These are phyloP conservation scores for Tamias sibiricus DNA, from an alignment of 2,113 vertebrate genomes.

Conservation along the genomic window DNA sequence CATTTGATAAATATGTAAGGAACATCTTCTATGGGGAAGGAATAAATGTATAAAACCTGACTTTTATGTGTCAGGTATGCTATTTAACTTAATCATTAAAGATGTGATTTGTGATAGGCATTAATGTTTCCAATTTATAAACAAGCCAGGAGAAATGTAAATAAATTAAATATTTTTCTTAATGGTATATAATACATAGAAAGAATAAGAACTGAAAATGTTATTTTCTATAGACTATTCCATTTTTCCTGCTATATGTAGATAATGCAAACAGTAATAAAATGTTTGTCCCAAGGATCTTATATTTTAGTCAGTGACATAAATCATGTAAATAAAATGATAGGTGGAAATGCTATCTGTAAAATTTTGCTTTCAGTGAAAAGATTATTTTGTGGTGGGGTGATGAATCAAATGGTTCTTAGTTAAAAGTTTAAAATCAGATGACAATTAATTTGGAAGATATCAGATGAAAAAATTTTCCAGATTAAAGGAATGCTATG, in stretches of 20 bases:
- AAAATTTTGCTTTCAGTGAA: neutral
- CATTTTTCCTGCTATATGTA: neutral
- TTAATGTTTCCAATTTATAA: conserved; percentile 14
- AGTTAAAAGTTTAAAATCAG: neutral
- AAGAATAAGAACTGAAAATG: neutral
- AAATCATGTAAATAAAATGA: neutral
- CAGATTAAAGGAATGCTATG: neutral
- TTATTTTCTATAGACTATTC: neutral
- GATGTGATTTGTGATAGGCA: neutral
- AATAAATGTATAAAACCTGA: conserved; percentile 10
- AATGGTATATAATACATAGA: neutral
- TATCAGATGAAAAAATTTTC: neutral
- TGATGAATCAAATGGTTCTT: neutral
- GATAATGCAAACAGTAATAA: neutral
- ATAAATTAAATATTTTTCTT: conserved; percentile 25
- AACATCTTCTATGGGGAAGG: neutral
- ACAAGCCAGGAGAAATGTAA: neutral
- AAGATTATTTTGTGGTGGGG: neutral
- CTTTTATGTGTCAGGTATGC: neutral
- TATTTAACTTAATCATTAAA: conserved; percentile 17
- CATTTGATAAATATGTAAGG: neutral
- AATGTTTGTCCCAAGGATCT: neutral
- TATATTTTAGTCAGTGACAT: neutral
- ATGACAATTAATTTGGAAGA: neutral
- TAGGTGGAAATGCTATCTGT: neutral